Conservation (phyloP, 1,140 invertebrate genomes). For the Palaemon carinicauda region DNA sequence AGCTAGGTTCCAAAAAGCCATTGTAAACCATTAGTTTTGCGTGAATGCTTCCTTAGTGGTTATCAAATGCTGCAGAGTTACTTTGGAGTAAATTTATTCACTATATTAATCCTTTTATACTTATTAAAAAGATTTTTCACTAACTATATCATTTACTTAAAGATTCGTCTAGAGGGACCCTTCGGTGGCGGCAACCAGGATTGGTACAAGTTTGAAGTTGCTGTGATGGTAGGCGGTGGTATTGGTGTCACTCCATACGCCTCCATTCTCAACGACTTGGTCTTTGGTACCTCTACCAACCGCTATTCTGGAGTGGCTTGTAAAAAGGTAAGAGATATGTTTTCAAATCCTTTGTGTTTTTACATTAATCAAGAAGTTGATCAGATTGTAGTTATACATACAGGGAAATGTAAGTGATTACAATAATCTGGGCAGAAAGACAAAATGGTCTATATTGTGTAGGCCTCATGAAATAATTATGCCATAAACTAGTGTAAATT, state of each 20-base stretch:
- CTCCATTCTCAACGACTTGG: conserved; percentile 96
- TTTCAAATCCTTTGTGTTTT: background rate
- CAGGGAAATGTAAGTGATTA: background rate
- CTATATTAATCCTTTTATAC: too few species aligned
- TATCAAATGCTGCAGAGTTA: too few species aligned
- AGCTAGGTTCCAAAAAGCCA: too few species aligned
- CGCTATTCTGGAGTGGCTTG: conserved; percentile 93
- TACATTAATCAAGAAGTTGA: too few species aligned
- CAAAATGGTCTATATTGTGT: too few species aligned
- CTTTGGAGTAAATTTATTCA: too few species aligned
- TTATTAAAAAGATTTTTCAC: background rate
- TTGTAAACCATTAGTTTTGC: too few species aligned
- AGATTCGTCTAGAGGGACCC: conserved; percentile 91
- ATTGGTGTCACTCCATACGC: conserved; percentile 99
- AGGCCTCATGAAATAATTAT: too few species aligned
- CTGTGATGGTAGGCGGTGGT: conserved; percentile 98
- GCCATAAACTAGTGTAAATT: too few species aligned
- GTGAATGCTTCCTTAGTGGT: too few species aligned
- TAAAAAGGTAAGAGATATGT: conserved; percentile 77
- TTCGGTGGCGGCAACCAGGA: conserved; percentile 99
- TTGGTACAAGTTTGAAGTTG: conserved; percentile 98
- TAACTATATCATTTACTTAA: background rate
- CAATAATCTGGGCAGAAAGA: too few species aligned
- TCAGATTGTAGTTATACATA: background rate
- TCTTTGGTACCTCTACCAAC: conserved; percentile 94